These are phyloP conservation scores for Chloroceryle aenea DNA, from an alignment of 2,113 vertebrate species.

Conservation along the genomic window DNA sequence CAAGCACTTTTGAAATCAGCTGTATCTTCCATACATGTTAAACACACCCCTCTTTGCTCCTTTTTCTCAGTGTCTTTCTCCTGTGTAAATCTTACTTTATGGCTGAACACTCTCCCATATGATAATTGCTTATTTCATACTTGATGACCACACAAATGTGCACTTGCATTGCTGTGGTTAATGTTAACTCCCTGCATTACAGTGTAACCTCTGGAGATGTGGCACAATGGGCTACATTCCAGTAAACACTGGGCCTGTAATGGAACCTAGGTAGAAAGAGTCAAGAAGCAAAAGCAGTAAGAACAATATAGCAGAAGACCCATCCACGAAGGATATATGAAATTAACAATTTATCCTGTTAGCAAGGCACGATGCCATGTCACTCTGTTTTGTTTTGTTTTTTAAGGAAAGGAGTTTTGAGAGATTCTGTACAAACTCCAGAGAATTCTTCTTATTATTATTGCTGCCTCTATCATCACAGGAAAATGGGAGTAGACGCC, in stretches of 20 bases:
- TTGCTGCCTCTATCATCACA: neutral
- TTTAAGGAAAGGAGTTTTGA: neutral
- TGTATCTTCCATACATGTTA: neutral
- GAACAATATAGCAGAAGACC: neutral
- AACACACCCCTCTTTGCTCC: neutral
- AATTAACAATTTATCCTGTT: neutral
- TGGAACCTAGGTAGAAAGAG: neutral
- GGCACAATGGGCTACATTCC: neutral
- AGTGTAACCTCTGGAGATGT: neutral
- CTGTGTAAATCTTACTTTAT: neutral
- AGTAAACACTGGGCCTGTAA: neutral
- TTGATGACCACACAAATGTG: neutral
- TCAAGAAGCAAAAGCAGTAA: neutral
- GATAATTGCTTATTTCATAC: neutral
- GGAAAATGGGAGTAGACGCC: neutral
- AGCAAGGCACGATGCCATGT: neutral
- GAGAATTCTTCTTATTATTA: neutral
- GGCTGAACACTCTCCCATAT: neutral
- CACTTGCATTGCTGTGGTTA: neutral
- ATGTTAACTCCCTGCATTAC: neutral
- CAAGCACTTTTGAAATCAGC: neutral
- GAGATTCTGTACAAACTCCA: neutral
- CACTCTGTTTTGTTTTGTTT: neutral
- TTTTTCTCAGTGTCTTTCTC: neutral
- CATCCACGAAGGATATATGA: neutral